Percentiles rank a stretch among this genome's conserved stretches.
These are phyloP conservation scores for Ptychadena robeensis DNA, from an alignment of 2,797 vertebrate genomes.

Conservation along the genomic window DNA sequence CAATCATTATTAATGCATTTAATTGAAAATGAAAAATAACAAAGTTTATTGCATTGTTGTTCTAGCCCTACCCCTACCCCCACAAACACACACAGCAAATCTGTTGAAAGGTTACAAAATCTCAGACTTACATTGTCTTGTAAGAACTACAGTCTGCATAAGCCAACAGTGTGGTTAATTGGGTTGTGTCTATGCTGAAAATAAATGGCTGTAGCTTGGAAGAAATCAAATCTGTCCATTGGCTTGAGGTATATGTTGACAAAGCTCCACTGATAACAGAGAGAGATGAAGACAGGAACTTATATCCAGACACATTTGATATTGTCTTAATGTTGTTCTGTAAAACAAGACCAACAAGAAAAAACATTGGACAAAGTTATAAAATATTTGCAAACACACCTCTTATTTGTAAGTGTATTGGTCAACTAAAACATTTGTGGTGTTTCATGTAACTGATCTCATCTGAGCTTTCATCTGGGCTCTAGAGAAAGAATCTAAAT, in stretches of 20 bases:
- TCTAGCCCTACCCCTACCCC: too few species aligned
- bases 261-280: neutral
- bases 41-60: too few species aligned
- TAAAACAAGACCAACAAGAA: neutral
- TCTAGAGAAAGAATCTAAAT: too few species aligned
- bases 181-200: conserved; percentile 21
- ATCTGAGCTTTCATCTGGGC: too few species aligned
- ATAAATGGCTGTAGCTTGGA: conserved; percentile 48
- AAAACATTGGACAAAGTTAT: neutral
- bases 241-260: conserved; percentile 9
- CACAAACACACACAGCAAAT: too few species aligned
- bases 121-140: conserved; percentile 61
- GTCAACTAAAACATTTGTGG: too few species aligned
- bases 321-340: conserved; percentile 46
- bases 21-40: too few species aligned
- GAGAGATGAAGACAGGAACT: conserved; percentile 54
- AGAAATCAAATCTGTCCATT: conserved; percentile 55
- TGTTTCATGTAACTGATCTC: too few species aligned
- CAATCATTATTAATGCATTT: too few species aligned
- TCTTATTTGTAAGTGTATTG: too few species aligned
- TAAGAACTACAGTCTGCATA: conserved; percentile 52
- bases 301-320: conserved; percentile 26
- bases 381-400: too few species aligned
- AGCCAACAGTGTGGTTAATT: conserved; percentile 40
- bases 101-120: neutral